phyloP scores from a whole-genome alignment of 2,888 invertebrate species.

The Busseola fusca region DNA sequence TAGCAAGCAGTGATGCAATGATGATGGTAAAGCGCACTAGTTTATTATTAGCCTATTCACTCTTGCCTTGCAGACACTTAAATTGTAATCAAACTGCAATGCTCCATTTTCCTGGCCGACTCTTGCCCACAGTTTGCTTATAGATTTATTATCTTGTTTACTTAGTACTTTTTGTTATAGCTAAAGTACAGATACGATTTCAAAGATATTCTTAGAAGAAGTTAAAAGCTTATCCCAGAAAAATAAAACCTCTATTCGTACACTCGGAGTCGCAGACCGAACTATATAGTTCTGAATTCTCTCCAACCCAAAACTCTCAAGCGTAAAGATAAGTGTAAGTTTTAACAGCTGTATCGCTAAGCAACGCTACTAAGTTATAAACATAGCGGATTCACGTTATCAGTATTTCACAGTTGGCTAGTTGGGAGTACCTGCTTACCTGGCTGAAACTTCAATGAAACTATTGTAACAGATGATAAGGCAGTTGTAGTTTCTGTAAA shows the following conservation, averaged over 20 bases:
- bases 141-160: background rate
- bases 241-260: background rate
- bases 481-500: background rate
- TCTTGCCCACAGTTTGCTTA: background rate
- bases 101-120: background rate
- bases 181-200: background rate
- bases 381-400: constrained; percentile 34
- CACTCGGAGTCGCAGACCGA: background rate
- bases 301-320: constrained; percentile 16
- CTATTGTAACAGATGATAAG: constrained; percentile 17
- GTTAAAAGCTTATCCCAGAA: background rate
- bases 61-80: too few relatives aligned
- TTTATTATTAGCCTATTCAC: too few relatives aligned
- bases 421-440: constrained; percentile 16
- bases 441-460: constrained; percentile 16
- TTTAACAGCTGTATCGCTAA: constrained; percentile 46
- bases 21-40: too few relatives aligned
- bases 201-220: background rate
- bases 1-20: too few relatives aligned
- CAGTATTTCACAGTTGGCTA: constrained; percentile 43
- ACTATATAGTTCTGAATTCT: constrained; percentile 12
- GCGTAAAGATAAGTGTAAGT: constrained; percentile 44
- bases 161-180: background rate
- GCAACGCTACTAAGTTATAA: constrained; percentile 21
- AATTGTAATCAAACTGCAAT: too few relatives aligned